Percentiles rank a stretch among this genome's conserved stretches.
Conservation (phyloP, 2,888 invertebrate species). For the Carabus problematicus region DNA sequence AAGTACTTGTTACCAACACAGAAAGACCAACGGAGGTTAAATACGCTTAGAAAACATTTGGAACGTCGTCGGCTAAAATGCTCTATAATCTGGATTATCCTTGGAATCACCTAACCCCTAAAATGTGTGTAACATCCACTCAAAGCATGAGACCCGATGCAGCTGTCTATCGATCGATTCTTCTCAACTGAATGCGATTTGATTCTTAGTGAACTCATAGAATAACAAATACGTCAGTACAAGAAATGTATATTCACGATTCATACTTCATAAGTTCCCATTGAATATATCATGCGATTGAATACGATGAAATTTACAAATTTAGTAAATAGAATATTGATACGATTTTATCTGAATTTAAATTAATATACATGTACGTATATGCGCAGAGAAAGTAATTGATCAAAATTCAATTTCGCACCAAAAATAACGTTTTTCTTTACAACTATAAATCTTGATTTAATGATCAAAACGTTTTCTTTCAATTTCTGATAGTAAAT, state of each 20-base stretch:
- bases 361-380: not conserved
- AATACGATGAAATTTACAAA: not conserved
- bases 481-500: constrained; percentile 29
- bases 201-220: no score
- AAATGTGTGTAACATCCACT: constrained; percentile 16
- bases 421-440: no score
- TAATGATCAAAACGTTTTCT: not conserved
- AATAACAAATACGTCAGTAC: no score
- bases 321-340: not conserved
- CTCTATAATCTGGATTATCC: constrained; percentile 11
- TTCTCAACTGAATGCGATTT: no score
- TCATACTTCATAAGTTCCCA: not conserved
- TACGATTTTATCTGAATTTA: not conserved
- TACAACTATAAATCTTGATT: no score
- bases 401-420: no score
- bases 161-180: constrained; percentile 9
- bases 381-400: not conserved
- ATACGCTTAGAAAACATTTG: not conserved
- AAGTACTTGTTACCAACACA: no score
- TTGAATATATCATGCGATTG: no score
- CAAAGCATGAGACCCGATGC: constrained; percentile 2
- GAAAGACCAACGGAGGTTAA: not conserved
- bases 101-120: constrained; percentile 2
- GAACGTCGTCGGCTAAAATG: not conserved
- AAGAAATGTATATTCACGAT: no score